phyloP scores from a whole-genome alignment of 2,888 invertebrate genomes.

The Endotricha flammealis region DNA sequence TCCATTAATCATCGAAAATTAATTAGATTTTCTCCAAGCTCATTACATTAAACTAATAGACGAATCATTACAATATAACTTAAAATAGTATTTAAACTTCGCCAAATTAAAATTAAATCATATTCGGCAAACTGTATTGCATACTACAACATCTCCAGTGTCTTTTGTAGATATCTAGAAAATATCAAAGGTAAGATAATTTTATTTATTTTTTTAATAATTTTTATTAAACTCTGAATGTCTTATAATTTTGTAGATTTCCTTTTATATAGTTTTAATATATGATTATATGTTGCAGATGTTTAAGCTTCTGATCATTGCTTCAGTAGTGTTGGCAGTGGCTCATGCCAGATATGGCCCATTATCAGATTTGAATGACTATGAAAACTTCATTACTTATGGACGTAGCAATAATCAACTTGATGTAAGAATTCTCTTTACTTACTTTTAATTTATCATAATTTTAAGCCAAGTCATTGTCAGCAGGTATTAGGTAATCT shows the following conservation, averaged over 20 bases:
- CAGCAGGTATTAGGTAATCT: too few relatives aligned
- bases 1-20: background rate
- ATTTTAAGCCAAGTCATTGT: too few relatives aligned
- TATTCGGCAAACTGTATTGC: background rate
- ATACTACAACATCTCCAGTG: background rate
- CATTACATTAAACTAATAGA: background rate
- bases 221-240: too few relatives aligned
- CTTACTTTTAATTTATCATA: too few relatives aligned
- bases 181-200: background rate
- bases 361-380: slow-evolving; percentile 19
- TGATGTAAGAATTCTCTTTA: slow-evolving; percentile 29
- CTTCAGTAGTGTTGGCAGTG: slow-evolving; percentile 20
- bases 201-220: too few relatives aligned
- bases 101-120: background rate
- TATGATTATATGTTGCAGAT: slow-evolving; percentile 20
- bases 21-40: background rate
- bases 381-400: slow-evolving; percentile 33
- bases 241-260: too few relatives aligned
- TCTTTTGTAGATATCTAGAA: too few relatives aligned
- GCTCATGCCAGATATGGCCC: slow-evolving; percentile 18
- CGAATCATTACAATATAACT: background rate
- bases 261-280: too few relatives aligned
- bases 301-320: slow-evolving; percentile 17
- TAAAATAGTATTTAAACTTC: background rate
- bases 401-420: slow-evolving; percentile 18